Conservation (phyloP, 1,140 invertebrate species). For the Drosophila willistoni region DNA sequence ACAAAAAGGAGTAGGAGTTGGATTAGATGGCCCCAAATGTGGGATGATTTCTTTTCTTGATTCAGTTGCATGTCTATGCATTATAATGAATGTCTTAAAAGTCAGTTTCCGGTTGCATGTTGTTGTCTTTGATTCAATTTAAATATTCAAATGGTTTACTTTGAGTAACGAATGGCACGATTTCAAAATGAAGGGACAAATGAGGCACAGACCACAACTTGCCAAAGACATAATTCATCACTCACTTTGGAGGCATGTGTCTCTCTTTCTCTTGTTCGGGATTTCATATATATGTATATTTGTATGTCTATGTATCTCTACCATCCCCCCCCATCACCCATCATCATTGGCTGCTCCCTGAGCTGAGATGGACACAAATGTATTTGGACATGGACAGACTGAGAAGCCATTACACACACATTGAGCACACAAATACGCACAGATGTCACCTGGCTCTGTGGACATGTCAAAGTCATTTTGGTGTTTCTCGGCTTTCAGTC, state of each 20-base stretch:
- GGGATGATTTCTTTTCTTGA: neutral
- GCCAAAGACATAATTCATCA: conserved; percentile 68
- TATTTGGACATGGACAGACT: conserved; percentile 25
- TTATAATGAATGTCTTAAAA: conserved; percentile 71
- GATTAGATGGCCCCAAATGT: neutral
- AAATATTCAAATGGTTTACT: conserved; percentile 78
- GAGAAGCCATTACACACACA: conserved; percentile 32
- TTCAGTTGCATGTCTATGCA: conserved; percentile 27
- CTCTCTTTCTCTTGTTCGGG: neutral
- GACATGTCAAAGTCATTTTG: conserved; percentile 23
- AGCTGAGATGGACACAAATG: neutral
- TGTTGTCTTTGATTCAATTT: conserved; percentile 64
- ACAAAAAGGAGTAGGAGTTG: neutral
- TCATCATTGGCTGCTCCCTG: conserved; percentile 1
- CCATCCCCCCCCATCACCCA: neutral
- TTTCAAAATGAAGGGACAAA: conserved; percentile 30
- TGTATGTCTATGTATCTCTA: too few species aligned
- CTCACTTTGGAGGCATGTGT: conserved; percentile 15
- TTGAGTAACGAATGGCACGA: conserved; percentile 20
- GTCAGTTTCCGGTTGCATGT: conserved; percentile 35
- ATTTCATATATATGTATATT: too few species aligned
- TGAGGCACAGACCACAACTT: conserved; percentile 38
- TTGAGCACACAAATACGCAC: conserved; percentile 10
- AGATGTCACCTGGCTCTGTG: conserved; percentile 15
- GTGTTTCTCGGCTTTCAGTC: conserved; percentile 21